Conservation (phyloP, 1,140 invertebrate species). For the Aphis craccivora region DNA sequence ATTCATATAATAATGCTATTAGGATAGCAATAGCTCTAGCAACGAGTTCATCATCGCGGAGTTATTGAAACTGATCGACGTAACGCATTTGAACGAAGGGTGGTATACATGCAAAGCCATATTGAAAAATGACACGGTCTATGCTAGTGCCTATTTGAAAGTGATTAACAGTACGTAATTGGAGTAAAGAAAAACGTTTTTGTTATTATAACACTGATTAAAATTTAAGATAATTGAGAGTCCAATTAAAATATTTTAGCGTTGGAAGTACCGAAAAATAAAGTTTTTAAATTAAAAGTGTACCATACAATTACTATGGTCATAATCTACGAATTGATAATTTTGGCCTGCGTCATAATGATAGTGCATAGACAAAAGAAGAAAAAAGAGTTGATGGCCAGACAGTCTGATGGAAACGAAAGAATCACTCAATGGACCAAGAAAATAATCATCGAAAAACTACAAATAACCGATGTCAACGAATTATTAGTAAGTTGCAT, state of each 20-base stretch:
- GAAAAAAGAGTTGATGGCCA: slow-evolving; percentile 75
- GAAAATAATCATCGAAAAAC: slow-evolving; percentile 82
- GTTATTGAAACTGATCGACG: slow-evolving; percentile 71
- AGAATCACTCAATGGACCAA: slow-evolving; percentile 86
- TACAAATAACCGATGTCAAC: slow-evolving; percentile 63
- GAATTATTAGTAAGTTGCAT: slow-evolving; percentile 71
- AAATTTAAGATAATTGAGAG: not conserved
- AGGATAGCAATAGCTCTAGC: no score
- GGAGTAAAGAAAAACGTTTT: not conserved
- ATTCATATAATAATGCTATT: no score
- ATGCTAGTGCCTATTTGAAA: slow-evolving; percentile 81
- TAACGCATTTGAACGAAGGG: slow-evolving; percentile 85
- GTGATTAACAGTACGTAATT: slow-evolving; percentile 79
- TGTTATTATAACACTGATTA: not conserved
- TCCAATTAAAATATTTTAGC: not conserved
- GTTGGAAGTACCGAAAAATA: slow-evolving; percentile 4
- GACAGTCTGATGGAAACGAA: slow-evolving; percentile 77
- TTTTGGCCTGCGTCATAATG: slow-evolving; percentile 31
- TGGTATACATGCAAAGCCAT: slow-evolving; percentile 82
- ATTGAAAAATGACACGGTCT: slow-evolving; percentile 68
- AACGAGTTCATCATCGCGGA: no score
- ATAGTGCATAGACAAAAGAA: slow-evolving; percentile 31
- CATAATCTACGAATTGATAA: slow-evolving; percentile 26
- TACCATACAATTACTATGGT: slow-evolving; percentile 17
- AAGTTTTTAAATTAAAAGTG: slow-evolving; percentile 8